Conservation (phyloP, 2,113 vertebrate genomes). For the Corythornis vintsioides region DNA sequence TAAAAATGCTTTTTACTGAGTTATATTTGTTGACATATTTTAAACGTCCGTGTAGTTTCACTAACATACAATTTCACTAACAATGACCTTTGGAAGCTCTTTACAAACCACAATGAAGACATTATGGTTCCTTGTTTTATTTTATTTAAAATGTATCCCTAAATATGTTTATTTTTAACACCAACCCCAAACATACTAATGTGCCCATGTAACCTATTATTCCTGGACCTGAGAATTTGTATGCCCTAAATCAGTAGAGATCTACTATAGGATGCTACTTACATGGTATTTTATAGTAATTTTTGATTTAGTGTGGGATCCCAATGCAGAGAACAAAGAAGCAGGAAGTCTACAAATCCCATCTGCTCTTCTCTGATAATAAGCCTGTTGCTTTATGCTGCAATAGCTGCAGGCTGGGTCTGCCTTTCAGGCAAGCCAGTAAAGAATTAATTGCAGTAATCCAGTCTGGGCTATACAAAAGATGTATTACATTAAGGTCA, state of each 20-base stretch:
- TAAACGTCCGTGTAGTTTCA: background rate
- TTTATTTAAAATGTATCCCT: background rate
- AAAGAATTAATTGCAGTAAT: slow-evolving; percentile 65
- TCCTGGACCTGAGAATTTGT: background rate
- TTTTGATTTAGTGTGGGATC: background rate
- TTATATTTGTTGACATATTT: background rate
- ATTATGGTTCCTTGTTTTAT: background rate
- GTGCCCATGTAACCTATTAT: background rate
- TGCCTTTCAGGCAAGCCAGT: slow-evolving; percentile 46
- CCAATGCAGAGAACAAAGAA: slow-evolving; percentile 39
- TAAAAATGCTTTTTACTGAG: background rate
- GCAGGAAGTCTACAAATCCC: slow-evolving; percentile 34
- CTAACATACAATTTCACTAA: background rate
- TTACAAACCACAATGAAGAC: background rate
- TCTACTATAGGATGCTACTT: background rate
- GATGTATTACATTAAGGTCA: slow-evolving; percentile 35
- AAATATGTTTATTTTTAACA: background rate
- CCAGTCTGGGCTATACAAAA: slow-evolving; percentile 51
- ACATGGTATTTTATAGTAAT: background rate
- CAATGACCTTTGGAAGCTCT: background rate
- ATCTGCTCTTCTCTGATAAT: slow-evolving; percentile 62
- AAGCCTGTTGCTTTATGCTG: slow-evolving; percentile 57
- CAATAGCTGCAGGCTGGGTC: slow-evolving; percentile 46
- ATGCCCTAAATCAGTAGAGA: background rate
- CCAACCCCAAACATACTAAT: background rate